Percentiles rank a stretch among this genome's conserved stretches.
Conservation (phyloP, 2,888 invertebrate genomes). For the Malacosoma neustria region DNA sequence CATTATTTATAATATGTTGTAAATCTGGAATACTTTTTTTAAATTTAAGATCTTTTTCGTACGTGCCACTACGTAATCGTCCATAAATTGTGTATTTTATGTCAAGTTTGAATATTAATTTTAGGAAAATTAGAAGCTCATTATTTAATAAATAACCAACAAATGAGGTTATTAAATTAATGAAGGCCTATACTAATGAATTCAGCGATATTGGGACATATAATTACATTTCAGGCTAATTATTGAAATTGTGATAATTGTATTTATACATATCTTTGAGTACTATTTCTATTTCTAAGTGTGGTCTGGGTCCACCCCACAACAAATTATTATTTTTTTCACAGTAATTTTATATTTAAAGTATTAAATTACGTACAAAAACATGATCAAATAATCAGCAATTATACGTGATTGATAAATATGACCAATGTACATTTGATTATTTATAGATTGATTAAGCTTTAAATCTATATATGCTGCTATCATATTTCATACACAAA, state of each 20-base stretch:
- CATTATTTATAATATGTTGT: not conserved
- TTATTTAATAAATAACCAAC: not conserved
- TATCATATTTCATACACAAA: no score
- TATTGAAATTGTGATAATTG: constrained; percentile 28
- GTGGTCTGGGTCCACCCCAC: no score
- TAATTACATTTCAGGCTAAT: no score
- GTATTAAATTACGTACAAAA: no score
- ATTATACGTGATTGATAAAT: no score
- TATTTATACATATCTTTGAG: no score
- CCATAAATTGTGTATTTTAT: not conserved
- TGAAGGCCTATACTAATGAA: not conserved
- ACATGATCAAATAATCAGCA: no score
- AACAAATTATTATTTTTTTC: no score
- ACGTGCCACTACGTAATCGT: not conserved
- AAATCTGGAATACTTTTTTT: not conserved
- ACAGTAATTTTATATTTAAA: no score
- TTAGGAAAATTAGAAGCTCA: not conserved
- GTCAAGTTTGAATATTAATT: not conserved
- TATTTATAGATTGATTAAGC: no score
- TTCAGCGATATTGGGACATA: not conserved
- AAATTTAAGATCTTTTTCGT: not conserved
- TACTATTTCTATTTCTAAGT: constrained; percentile 22
- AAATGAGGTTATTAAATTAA: not conserved
- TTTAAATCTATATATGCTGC: no score
- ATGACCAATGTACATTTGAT: no score